Evolutionary conservation across 2,888 invertebrate genomes (phyloP), one percentile per base, ranked within the genome.

Genomic region (Conistra vaccinii): DNA sequence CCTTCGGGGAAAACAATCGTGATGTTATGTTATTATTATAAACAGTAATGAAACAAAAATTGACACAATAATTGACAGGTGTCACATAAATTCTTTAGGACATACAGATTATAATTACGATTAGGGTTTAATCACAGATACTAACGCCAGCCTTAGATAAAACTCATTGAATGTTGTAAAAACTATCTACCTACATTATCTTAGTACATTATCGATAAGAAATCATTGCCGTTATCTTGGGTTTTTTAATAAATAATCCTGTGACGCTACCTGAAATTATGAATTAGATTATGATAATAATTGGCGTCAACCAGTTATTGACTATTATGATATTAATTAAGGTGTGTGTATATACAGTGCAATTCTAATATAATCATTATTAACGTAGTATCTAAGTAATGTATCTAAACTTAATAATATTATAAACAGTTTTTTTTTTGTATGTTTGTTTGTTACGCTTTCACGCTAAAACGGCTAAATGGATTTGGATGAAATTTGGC

Each of bases 11-110:
- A 17, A 5, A 9, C 0, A 23, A 2, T 5, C 9, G 29, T 48
- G 3, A 29, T 65, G 7, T n/a, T 3, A 60, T 14, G 23, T 14
- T 48, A 48, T 12, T 66, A 14, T 48, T 48, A 23, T 29, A 65
- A 23, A 65, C 45, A 55, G 12, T 77, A 62, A 45, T 75, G 62
- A 76, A 76, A 76, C 39, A 71, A 48, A 60, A n/a, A 14, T 67
- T 87, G 84, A 87, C 78, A 62, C 67, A 26, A 75, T 84, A 82
- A 85, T 84, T 87, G 86, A 87, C 86, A 87, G 84, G 68, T 86
- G 88, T 86, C 86, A 85, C 73, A 77, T 29, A 78, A 77, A 73
- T 78, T 66, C 69, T 42, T 58, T 45, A 67, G 29, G 60, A 55
- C 53, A 29, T 20, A 66, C 70, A 79, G 85, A 86, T 87, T 76